A percentile compares a stretch with the other conserved stretches of the same genome.
phyloP scores from a whole-genome alignment of 1,140 invertebrate species.

The Tetragonula clypearis region DNA sequence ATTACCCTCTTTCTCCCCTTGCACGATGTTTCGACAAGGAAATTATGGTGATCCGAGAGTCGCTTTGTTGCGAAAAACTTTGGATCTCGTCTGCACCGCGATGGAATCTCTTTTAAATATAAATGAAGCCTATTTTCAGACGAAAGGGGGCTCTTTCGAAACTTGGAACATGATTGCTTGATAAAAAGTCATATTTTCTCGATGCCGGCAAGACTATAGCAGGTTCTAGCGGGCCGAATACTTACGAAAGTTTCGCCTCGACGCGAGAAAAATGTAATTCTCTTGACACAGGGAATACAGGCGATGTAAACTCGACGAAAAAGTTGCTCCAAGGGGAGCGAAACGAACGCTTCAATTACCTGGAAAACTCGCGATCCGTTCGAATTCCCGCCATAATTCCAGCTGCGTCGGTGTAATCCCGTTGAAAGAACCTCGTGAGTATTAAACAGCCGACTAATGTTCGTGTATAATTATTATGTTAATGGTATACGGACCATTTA shows the following conservation, averaged over 20 bases:
- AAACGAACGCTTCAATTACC: background rate
- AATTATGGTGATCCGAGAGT: constrained; percentile 11
- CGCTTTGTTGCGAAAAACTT: constrained; percentile 20
- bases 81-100: background rate
- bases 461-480: too few species aligned
- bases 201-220: too few species aligned
- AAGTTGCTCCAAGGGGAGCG: too few species aligned
- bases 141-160: background rate
- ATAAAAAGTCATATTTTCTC: background rate
- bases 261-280: background rate
- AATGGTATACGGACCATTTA: too few species aligned
- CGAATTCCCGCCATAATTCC: background rate
- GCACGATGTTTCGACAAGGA: background rate
- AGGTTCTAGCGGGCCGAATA: background rate
- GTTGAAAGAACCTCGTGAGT: background rate
- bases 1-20: background rate
- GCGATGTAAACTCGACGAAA: too few species aligned
- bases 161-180: background rate
- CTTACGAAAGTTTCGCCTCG: background rate
- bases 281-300: too few species aligned
- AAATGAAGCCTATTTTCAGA: background rate
- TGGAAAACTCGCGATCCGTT: background rate
- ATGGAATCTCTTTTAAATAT: background rate
- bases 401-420: background rate
- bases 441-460: too few species aligned